Evolutionary conservation across 2,888 invertebrate genomes (phyloP), one percentile per base, ranked within the genome.

Genomic region (Cyclophora punctaria): DNA sequence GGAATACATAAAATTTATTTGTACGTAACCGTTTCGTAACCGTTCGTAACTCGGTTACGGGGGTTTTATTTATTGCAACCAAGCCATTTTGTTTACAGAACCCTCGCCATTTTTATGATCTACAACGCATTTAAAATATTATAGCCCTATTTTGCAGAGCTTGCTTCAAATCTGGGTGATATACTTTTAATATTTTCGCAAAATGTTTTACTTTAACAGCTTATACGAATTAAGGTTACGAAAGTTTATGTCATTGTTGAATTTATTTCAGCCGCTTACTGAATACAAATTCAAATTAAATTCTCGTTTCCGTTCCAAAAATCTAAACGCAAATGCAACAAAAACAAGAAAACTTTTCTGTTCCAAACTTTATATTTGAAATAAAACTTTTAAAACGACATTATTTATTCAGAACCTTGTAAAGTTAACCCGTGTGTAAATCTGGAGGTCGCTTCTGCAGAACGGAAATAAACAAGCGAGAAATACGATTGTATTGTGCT

Each of bases 391-490:
- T 50, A 53, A 20, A 53, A 49, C 45, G 52, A 47, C 50, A 56
- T 57, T 48, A 51, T 46, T 67, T 67, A 60, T 61, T 65, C 62
- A 65, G 60, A 67, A 65, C 63, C 62, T 65, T 60, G 60, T 51
- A 60, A 68, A 72, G 67, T 73, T 71, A 60, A 62, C 53, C 57
- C 64, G 60, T 64, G 65, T 66, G 65, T 69, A 68, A 71, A 73
- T 67, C 68, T 20, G 66, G 57, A 63, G 64, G 59, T 58, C 64
- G 68, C 63, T 67, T 67, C 69, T 74, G 77, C 78, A 75, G 75
- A 75, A 78, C 72, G 69, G 73, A 77, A 77, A 76, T 74, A 80
- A 78, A 79, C 75, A 75, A 73, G 69, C 73, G 64, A 57, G 68
- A 79, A 80, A 81, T 75, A 77, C 73, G 75, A 80, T 80, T 78